Evolutionary conservation across 2,113 vertebrate species (phyloP).

Genomic region (Dipodomys merriami): DNA sequence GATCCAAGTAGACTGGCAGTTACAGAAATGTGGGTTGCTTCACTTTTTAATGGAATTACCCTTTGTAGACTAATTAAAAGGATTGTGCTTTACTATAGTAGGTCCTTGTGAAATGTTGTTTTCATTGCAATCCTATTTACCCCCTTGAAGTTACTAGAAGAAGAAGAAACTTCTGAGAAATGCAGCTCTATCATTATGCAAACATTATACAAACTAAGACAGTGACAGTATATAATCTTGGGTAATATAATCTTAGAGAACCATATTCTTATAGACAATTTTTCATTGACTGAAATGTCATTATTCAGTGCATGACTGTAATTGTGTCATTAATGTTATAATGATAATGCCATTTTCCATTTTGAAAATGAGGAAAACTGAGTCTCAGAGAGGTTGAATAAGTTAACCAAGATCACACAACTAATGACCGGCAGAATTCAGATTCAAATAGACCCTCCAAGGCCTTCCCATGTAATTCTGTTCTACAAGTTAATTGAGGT

Average conservation of each 20-base stretch:
- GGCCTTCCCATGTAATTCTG: not conserved
- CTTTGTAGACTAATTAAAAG: conserved; percentile 39
- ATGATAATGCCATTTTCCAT: not conserved
- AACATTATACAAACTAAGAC: not conserved
- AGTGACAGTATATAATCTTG: not conserved
- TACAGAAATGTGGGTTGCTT: conserved; percentile 25
- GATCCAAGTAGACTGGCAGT: conserved; percentile 7
- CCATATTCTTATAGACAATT: not conserved
- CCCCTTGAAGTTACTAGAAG: not conserved
- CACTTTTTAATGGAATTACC: conserved; percentile 1
- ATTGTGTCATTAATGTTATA: conserved; percentile 2
- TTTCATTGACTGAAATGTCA: not conserved
- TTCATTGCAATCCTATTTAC: conserved; percentile 24
- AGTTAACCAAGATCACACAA: conserved; percentile 41
- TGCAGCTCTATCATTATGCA: not conserved
- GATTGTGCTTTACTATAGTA: conserved; percentile 35
- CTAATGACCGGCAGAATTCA: not conserved
- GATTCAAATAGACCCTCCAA: conserved; percentile 25
- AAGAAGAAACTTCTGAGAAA: not conserved
- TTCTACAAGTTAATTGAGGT: not conserved
- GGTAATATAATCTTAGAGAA: not conserved
- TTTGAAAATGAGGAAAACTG: conserved; percentile 27
- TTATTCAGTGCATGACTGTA: not conserved
- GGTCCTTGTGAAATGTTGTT: conserved; percentile 19
- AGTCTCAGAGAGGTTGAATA: not conserved